Evolutionary conservation across 2,888 invertebrate species (phyloP), one percentile per base, ranked within the genome.

Genomic region (Idaea dimidiata): DNA sequence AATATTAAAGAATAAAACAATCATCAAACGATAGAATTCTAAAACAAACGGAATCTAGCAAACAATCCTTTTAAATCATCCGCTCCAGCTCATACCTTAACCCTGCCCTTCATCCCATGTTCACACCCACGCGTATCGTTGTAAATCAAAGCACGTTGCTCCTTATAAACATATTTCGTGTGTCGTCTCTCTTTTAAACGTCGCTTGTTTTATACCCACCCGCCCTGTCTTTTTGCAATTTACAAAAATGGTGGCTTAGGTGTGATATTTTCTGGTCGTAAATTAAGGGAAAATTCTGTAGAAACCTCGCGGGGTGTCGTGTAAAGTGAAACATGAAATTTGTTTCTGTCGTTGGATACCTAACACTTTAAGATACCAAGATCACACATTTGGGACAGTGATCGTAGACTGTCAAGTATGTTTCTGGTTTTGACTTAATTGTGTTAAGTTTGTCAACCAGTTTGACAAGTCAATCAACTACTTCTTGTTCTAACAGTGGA

Each of bases 111-210:
- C 66, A 66, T 43, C 73, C 74, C 75, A 76, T 75, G 76, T 78
- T 74, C 77, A 72, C 80, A 79, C 79, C 78, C 79, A 66, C 79
- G 67, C 79, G 78, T 79, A 77, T 82, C 78, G 83, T 84, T 86
- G 83, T 91, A 91, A 91, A 91, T 91, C 90, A 90, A 82, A 81
- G 75, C 86, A 85, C 86, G 89, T 86, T 87, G 83, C 82, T 85
- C 73, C 88, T 89, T 82, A 89, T 90, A 86, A 90, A 86, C 89
- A 91, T 91, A 90, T 90, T 89, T 91, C 72, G 82, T 79, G 78
- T 83, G 89, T 87, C 86, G 75, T 73, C 72, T 84, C 82, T 79
- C 80, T 84, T 89, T 86, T 80, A 82, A 87, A 86, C 43, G 83
- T 82, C 75, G 76, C 81, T 80, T 81, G 81, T 76, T 77, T 83